Evolutionary conservation across 2,113 vertebrate species (phyloP).

Genomic region (Hiodon tergisus): DNA sequence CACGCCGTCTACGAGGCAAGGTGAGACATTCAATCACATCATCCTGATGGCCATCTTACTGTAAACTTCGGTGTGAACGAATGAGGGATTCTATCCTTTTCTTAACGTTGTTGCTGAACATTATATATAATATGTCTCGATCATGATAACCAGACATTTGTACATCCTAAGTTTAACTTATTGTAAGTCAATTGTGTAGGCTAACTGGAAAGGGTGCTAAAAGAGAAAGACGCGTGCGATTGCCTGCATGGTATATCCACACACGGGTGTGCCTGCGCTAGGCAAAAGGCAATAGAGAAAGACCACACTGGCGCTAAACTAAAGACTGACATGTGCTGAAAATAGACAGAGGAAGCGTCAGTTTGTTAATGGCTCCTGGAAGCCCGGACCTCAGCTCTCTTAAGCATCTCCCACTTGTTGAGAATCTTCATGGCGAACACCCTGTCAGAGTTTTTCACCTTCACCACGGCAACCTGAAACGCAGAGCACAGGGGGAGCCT

Average conservation of each 20-base stretch:
- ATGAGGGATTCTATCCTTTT: too few relatives aligned
- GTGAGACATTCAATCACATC: constrained; percentile 15
- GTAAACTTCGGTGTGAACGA: too few relatives aligned
- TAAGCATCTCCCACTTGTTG: constrained; percentile 99
- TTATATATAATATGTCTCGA: too few relatives aligned
- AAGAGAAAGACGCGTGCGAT: constrained; percentile 32
- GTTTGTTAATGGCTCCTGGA: neutral
- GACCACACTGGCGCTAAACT: too few relatives aligned
- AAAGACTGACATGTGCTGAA: too few relatives aligned
- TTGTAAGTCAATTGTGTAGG: constrained; percentile 36
- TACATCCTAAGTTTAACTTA: constrained; percentile 37
- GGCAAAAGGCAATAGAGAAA: too few relatives aligned
- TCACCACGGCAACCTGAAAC: constrained; percentile 92
- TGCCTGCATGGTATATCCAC: constrained; percentile 18
- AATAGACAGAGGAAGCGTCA: neutral
- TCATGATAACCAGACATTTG: constrained; percentile 2
- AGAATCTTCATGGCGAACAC: constrained; percentile 99
- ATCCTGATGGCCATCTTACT: too few relatives aligned
- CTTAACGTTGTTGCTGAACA: too few relatives aligned
- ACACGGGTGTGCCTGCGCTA: too few relatives aligned
- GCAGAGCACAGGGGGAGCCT: constrained; percentile 33
- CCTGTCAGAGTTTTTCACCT: constrained; percentile 91
- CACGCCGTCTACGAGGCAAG: constrained; percentile 81
- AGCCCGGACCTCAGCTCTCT: constrained; percentile 86
- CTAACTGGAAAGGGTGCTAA: constrained; percentile 34